Evolutionary conservation across 2,888 invertebrate species (phyloP), one percentile per base, ranked within the genome.

Genomic region (Romanomermis culicivorax): DNA sequence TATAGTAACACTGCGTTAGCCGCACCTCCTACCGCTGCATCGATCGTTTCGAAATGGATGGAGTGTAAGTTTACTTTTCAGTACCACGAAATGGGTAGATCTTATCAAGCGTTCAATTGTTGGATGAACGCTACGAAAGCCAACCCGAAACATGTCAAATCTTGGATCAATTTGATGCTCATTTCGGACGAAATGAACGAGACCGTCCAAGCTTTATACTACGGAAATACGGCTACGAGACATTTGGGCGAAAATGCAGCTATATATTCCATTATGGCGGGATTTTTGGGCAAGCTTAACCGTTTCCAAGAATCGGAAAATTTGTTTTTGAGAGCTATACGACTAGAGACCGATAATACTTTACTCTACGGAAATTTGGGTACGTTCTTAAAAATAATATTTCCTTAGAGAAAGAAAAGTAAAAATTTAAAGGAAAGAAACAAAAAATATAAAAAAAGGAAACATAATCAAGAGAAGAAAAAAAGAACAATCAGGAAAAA

Each of bases 81-180:
- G 80, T 88, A 82, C 71, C 73, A 91, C 59, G 85, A 85, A 63
- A 75, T 79, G 65, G 80, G 82, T 60, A 72, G 77, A 58, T 78
- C 80, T 59, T 74, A 79, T 1, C 77, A 80, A 57, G 93, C 95
- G 0, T 71, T 84, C 60, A 75, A 77, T 54, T 79, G 81, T 52
- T 95, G 88, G 88, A 76, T 78, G 62, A 79, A 80, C 68, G 84
- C 91, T 1, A 83, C 85, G 1, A 69, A 74, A 54, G 75, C 82
- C 55, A 81, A 82, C 65, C 80, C 83, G 0, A 78, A 77, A 1
- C 88, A 91, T 68, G 75, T 78, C 4, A 79, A 82, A 60, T 85
- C 91, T 0, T 93, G 93, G 93, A 84, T 82, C 49, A 95, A 93
- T 68, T 78, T 85, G 65, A 74, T 91, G 52, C 81, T 89, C 4